Base-by-base conservation (phyloP, 2,888 invertebrate species). In the Leptopilina syphax region DNA sequence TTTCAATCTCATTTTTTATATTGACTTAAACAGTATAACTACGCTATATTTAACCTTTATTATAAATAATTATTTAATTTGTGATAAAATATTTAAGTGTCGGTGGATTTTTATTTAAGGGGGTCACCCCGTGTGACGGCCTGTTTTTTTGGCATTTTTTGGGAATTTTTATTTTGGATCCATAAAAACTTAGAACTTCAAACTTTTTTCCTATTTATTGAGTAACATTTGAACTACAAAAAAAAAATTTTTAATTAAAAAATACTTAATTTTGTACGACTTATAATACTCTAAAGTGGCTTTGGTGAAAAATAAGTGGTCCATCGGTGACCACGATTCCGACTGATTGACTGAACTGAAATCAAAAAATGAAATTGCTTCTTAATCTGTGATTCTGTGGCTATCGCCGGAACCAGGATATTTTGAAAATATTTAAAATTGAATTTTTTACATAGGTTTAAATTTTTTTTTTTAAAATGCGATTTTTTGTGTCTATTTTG, bases 141-240 rank as follows among this genome's bases (percentile, higher is more conserved):
- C 24, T 9, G 18, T 60, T 65, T 65, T 18, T 65, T 65, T 65
- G 3, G 65, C 65, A 24, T 65, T 24, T 65, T 65, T 65, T 18
- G 24, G 18, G 65, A 65, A 65, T 65, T 65, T 65, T 65, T 65
- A n/a, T 65, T 65, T 18, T 24, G 24, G 65, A 65, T n/a, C 24
- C 65, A 65, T 65, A 18, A 65, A 24, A 65, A 65, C 65, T 24
- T 24, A 24, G 65, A 57, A 13, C 57, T 57, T 57, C n/a, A 57
- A 57, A 57, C 57, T 57, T 57, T 57, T 57, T 57, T 57, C 57
- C 65, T 65, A 65, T 24, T n/a, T 65, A 65, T 65, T 65, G 18
- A 65, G 18, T 24, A 24, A 18, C 65, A 65, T 65, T 65, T 65
- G n/a, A 65, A 24, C 9, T 24, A 24, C 9, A 18, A 24, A 24